Evolutionary conservation across 1,140 invertebrate species (phyloP), one percentile per base, ranked within the genome.

Genomic region (Episyrphus balteatus): DNA sequence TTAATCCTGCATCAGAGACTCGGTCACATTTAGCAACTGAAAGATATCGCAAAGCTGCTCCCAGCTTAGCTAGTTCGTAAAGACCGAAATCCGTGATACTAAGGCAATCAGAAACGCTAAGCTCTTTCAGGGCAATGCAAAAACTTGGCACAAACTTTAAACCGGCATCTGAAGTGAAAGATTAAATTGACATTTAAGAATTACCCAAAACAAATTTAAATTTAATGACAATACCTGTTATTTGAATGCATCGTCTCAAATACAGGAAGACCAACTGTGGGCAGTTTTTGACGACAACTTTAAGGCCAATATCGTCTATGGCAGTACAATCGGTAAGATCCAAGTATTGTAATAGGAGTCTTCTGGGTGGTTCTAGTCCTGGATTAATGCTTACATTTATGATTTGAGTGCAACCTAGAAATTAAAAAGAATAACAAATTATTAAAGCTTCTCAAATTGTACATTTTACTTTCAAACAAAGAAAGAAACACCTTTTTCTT

Each of bases 21-120:
- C 84, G 81, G 52, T 86, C 84, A 68, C 88, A 92, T 65, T 91
- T 91, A n/a, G 88, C 88, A 18, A 91, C 87, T 3, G 87, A 90
- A 9, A 91, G 76, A 60, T 92, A 92, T 9, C 88, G 75, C 38
- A 92, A 68, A 0, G 84, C 84, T 0, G 86, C 83, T 1, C 88
- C 89, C 11, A 94, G 70, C 60, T 89, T 88, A 2, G 89, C 88
- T 39, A 94, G 62, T 71, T 93, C 90, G 56, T 91, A 87, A 5
- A 94, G 74, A 2, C 90, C 89, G 59, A 91, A 92, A 65, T 96
- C 91, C 0, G 90, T 93, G 26, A 96, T 80, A 50, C 83, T 83
- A 5, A 78, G 73, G 62, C 92, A 96, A 69, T 94, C 91, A 11
- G 89, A 92, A 12, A 94, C 83, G 53, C 88, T 91, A 11, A 94